These are phyloP conservation scores for Lymantria monacha DNA, from an alignment of 2,888 invertebrate genomes.

Conservation along the genomic window DNA sequence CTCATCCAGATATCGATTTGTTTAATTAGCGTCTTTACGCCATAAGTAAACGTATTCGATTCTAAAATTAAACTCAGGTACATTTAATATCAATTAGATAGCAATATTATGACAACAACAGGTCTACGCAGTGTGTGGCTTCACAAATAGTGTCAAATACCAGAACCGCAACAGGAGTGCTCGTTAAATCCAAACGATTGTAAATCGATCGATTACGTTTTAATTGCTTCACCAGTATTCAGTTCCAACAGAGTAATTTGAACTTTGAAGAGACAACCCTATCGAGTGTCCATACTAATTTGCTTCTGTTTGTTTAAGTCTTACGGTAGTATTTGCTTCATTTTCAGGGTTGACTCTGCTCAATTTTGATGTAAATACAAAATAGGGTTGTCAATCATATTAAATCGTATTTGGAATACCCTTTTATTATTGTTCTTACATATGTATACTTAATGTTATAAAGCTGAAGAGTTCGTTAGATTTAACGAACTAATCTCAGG, in stretches of 20 bases:
- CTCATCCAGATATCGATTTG: no score
- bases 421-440: no score
- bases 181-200: neutral
- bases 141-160: conserved; percentile 13
- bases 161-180: conserved; percentile 11
- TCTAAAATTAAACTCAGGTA: no score
- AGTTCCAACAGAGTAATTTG: neutral
- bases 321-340: neutral
- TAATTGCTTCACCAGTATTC: conserved; percentile 2
- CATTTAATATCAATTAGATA: no score
- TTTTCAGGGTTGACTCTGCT: neutral
- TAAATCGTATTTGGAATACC: neutral
- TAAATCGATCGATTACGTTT: conserved; percentile 1
- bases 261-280: neutral
- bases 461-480: no score
- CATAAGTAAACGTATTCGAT: no score
- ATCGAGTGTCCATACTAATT: neutral
- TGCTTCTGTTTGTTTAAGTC: neutral
- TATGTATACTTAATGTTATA: no score
- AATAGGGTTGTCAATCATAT: neutral
- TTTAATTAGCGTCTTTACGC: no score
- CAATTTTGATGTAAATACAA: neutral
- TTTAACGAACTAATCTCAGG: no score
- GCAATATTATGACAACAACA: no score
- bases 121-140: no score